Conservation (phyloP, 2,888 invertebrate genomes). For the Colostygia pectinataria region DNA sequence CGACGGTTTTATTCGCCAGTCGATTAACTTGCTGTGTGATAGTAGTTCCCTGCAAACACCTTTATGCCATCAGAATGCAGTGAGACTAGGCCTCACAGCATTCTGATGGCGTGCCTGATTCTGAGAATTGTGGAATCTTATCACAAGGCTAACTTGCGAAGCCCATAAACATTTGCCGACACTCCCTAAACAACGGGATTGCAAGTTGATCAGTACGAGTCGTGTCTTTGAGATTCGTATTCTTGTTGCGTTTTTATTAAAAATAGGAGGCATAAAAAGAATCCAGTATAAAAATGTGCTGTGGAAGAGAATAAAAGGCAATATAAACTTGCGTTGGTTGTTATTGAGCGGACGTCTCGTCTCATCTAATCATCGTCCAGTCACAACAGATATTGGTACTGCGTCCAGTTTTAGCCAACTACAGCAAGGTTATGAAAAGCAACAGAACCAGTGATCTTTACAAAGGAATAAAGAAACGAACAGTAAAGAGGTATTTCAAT, state of each 20-base stretch:
- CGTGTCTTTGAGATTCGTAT: slow-evolving; percentile 1
- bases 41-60: slow-evolving; percentile 1
- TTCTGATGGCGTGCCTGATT: slow-evolving; percentile 25
- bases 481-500: no score
- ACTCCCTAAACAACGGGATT: slow-evolving; percentile 15
- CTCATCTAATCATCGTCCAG: no score
- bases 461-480: no score
- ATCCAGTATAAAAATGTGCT: no score
- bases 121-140: slow-evolving; percentile 21
- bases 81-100: slow-evolving; percentile 25
- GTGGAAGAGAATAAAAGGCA: no score
- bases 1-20: neutral
- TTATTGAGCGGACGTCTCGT: no score
- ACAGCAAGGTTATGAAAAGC: no score
- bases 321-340: no score
- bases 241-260: neutral
- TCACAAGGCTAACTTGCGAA: slow-evolving; percentile 19
- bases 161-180: slow-evolving; percentile 18
- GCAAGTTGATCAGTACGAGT: neutral
- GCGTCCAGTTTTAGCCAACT: no score
- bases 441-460: no score
- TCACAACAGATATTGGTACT: no score
- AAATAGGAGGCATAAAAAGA: no score
- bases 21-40: slow-evolving; percentile 14
- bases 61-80: slow-evolving; percentile 10